Conservation (phyloP, 2,888 invertebrate genomes). For the Campaea margaritaria region DNA sequence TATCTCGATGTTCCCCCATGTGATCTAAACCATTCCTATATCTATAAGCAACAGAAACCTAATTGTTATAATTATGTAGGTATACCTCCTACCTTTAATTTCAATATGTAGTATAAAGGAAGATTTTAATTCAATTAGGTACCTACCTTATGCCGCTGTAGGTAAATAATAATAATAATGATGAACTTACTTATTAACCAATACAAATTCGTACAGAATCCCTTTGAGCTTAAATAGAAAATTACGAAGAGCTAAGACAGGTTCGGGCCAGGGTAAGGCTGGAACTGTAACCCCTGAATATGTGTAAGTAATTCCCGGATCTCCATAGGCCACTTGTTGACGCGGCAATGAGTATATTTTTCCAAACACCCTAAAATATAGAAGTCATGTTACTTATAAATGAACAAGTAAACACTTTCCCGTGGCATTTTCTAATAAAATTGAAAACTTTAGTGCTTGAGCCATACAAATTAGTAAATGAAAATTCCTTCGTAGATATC, state of each 20-base stretch:
- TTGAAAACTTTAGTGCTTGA: too few species aligned
- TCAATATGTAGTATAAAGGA: neutral
- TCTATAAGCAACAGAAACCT: slow-evolving; percentile 63
- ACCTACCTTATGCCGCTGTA: too few species aligned
- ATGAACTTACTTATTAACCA: slow-evolving; percentile 87
- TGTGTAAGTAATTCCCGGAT: slow-evolving; percentile 86
- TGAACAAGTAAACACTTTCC: neutral
- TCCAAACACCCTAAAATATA: slow-evolving; percentile 84
- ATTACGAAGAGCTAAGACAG: slow-evolving; percentile 80
- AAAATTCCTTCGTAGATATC: too few species aligned
- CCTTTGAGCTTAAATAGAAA: slow-evolving; percentile 80
- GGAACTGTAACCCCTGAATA: slow-evolving; percentile 88
- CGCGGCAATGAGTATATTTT: slow-evolving; percentile 88
- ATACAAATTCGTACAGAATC: slow-evolving; percentile 86
- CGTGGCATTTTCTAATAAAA: too few species aligned
- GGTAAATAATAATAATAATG: too few species aligned
- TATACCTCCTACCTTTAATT: neutral
- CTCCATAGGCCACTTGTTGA: slow-evolving; percentile 89
- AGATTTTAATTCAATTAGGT: neutral
- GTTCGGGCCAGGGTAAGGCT: slow-evolving; percentile 86
- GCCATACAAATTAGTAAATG: too few species aligned
- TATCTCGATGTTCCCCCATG: slow-evolving; percentile 90
- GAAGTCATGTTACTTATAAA: neutral
- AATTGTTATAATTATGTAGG: neutral
- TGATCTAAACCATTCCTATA: slow-evolving; percentile 88